Evolutionary conservation across 2,797 vertebrate species (phyloP).

Genomic region (Tragelaphus eurycerus): DNA sequence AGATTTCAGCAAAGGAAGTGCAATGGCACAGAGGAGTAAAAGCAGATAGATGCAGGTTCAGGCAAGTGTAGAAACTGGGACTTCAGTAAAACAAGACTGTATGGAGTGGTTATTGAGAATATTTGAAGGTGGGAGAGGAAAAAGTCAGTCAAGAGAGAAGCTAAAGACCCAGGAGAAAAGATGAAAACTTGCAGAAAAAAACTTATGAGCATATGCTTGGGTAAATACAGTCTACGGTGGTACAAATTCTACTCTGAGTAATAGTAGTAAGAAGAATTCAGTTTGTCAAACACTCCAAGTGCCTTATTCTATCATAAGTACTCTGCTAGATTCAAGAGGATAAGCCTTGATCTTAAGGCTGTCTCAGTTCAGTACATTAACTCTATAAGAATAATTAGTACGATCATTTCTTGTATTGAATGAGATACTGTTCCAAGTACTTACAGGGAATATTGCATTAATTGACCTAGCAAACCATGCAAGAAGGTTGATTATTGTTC

Average conservation of each 20-base stretch:
- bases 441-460: background rate
- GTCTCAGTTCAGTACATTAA: background rate
- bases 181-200: background rate
- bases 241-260: background rate
- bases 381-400: background rate
- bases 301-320: too few species aligned
- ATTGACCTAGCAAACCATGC: background rate
- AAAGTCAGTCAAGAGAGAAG: background rate
- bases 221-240: background rate
- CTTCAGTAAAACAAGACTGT: background rate
- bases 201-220: background rate
- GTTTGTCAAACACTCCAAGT: background rate
- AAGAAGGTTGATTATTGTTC: background rate
- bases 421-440: background rate
- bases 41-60: background rate
- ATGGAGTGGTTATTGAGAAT: background rate
- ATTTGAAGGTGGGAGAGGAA: rapidly evolving
- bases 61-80: rapidly evolving
- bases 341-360: background rate
- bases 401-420: background rate
- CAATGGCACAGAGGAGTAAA: background rate
- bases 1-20: background rate
- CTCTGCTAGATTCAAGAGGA: background rate
- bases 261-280: background rate
- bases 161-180: background rate